Conservation (phyloP, 2,888 invertebrate species). For the Cosmorhoe ocellata region DNA sequence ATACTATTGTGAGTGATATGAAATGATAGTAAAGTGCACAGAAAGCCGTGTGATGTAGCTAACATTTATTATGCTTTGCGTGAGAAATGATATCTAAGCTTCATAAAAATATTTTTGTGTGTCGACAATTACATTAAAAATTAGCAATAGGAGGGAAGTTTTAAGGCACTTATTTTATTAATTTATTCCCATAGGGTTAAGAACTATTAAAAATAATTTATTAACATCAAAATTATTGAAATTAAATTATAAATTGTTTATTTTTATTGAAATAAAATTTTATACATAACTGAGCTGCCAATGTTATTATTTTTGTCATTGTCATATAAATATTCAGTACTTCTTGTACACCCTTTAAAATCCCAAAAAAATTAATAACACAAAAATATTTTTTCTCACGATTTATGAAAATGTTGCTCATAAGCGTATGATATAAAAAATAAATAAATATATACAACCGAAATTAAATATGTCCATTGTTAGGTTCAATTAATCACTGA, state of each 20-base stretch:
- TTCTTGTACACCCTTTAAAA: neutral
- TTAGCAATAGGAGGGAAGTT: too few relatives aligned
- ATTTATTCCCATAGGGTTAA: too few relatives aligned
- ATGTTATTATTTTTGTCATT: neutral
- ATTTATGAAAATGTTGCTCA: slow-evolving; percentile 8
- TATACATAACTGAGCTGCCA: too few relatives aligned
- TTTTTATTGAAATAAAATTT: too few relatives aligned
- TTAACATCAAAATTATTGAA: too few relatives aligned
- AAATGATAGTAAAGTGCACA: slow-evolving; percentile 40
- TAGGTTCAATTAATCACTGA: slow-evolving; percentile 35
- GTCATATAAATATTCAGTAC: too few relatives aligned
- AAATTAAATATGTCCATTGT: slow-evolving; percentile 31
- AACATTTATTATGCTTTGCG: slow-evolving; percentile 24
- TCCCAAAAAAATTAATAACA: neutral
- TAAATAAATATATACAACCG: slow-evolving; percentile 36
- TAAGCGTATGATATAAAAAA: slow-evolving; percentile 30
- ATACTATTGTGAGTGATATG: slow-evolving; percentile 38
- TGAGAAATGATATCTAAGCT: slow-evolving; percentile 3
- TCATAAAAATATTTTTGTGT: slow-evolving; percentile 16
- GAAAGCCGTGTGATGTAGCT: slow-evolving; percentile 41
- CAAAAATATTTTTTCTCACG: slow-evolving; percentile 12
- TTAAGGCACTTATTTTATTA: too few relatives aligned
- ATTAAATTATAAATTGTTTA: neutral
- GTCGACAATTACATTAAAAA: too few relatives aligned
- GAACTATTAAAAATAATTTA: too few relatives aligned